Base-by-base conservation (phyloP, 2,888 invertebrate species). In the Cheilosia pagana region DNA sequence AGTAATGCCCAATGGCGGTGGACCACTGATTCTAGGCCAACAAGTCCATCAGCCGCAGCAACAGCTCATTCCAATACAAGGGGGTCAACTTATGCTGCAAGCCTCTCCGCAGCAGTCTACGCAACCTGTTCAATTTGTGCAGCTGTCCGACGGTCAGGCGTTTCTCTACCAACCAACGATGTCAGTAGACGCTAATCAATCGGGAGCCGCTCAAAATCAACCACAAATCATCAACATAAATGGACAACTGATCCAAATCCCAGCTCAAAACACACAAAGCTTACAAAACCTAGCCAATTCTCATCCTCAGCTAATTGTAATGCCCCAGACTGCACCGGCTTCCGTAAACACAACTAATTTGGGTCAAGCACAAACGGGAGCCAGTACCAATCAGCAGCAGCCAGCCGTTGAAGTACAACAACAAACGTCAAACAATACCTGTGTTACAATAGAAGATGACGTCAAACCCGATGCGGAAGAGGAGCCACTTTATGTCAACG, bases 401-500 rank as follows among this genome's bases (percentile, higher is more conserved):
- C 12, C 86, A 1, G 75, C 79, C 53, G 71, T 77, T 1, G 88
- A 87, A 50, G 79, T 87, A 8, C 81, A 81, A 12, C 81, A 81
- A 53, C 75, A 57, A 45, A 72, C 48, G 16, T 41, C 81, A 4
- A 79, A 75, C 35, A 59, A 81, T 0, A 65, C 78, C 14, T 85
- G 70, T 48, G 68, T 60, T 6, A 62, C 59, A 31, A 79, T 89
- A 68, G 89, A 89, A 43, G 89, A 90, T 23, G 89, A 89, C 63
- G 88, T 79, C 28, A 89, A 90, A 57, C 90, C 89, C 0, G 92
- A 92, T 65, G 89, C 90, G 0, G 98, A 98, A 90, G 99, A 99
- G 90, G 98, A 99, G 89, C 98, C 99, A 0, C 93, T 99, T 19
- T 99, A 99, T 91, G 99, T 99, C 0, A 99, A 99, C 93, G 99